These are phyloP conservation scores for Pungitius pungitius DNA, from an alignment of 2,113 vertebrate genomes.

Conservation along the genomic window DNA sequence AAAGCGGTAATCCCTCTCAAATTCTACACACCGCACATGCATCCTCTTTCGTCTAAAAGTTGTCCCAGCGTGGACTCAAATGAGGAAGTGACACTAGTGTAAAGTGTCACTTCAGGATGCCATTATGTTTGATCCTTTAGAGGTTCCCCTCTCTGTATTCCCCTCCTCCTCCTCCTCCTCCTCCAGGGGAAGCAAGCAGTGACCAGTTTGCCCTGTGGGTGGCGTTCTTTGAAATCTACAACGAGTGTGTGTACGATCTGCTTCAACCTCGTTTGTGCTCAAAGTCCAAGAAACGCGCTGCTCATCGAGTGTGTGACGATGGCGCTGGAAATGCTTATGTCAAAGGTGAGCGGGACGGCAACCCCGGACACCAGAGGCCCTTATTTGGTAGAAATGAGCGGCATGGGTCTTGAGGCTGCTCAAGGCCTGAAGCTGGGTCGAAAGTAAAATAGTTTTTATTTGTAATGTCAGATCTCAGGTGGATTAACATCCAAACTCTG, in stretches of 20 bases:
- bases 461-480: conserved; percentile 82
- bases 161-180: background rate
- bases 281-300: conserved; percentile 81
- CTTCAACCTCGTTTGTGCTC: conserved; percentile 72
- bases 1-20: conserved; percentile 58
- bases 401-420: background rate
- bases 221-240: conserved; percentile 91
- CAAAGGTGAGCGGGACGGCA: conserved; percentile 75
- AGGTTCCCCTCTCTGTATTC: background rate
- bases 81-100: background rate
- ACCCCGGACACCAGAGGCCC: too few species aligned
- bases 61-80: background rate
- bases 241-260: conserved; percentile 88
- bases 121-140: background rate
- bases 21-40: background rate
- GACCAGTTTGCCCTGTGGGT: conserved; percentile 85
- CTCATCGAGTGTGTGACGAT: conserved; percentile 87
- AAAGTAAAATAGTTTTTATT: background rate
- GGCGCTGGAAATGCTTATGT: conserved; percentile 86
- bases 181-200: conserved; percentile 28
- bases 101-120: background rate
- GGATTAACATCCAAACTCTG: conserved; percentile 84
- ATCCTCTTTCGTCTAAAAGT: background rate
- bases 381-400: background rate
- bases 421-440: background rate